Percentiles rank a stretch among this genome's conserved stretches.
These are phyloP conservation scores for Balearica regulorum DNA, from an alignment of 2,797 vertebrate species.

Conservation along the genomic window DNA sequence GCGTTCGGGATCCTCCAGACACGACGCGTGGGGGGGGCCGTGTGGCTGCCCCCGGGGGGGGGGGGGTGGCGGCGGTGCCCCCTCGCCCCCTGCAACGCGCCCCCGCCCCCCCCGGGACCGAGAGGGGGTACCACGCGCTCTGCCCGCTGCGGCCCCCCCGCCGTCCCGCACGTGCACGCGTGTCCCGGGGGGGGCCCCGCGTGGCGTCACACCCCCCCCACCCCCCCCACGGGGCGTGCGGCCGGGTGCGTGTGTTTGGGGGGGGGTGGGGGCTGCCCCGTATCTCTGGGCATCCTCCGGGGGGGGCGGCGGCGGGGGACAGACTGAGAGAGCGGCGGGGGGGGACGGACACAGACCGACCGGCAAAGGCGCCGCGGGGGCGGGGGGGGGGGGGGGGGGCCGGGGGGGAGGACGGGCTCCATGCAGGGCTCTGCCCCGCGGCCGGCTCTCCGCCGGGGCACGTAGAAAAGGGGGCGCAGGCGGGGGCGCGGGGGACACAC, in stretches of 20 bases:
- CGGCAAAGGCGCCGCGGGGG: slow-evolving; percentile 48
- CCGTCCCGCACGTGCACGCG: background rate
- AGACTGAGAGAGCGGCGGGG: slow-evolving; percentile 15
- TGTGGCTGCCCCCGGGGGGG: background rate
- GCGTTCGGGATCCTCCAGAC: background rate
- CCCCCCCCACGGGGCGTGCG: background rate
- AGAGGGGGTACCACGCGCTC: background rate
- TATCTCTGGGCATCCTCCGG: background rate
- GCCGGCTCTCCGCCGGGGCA: slow-evolving; percentile 43
- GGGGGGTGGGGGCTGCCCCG: background rate
- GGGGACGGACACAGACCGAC: slow-evolving; percentile 34
- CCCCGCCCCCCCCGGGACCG: background rate
- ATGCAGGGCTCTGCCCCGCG: slow-evolving; percentile 70
- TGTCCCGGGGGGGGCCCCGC: background rate
- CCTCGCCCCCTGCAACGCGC: background rate
- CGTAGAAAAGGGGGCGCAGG: slow-evolving; percentile 53
- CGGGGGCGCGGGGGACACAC: background rate
- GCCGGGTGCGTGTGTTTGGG: background rate
- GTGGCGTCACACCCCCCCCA: background rate
- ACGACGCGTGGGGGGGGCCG: background rate
- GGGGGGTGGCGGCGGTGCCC: background rate
- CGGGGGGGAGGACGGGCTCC: slow-evolving; percentile 41
- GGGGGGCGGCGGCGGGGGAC: background rate
- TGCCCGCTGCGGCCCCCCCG: background rate
- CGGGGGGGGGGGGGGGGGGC: background rate